Base-by-base conservation (phyloP, 2,113 vertebrate genomes). In the Peromyscus polionotus region DNA sequence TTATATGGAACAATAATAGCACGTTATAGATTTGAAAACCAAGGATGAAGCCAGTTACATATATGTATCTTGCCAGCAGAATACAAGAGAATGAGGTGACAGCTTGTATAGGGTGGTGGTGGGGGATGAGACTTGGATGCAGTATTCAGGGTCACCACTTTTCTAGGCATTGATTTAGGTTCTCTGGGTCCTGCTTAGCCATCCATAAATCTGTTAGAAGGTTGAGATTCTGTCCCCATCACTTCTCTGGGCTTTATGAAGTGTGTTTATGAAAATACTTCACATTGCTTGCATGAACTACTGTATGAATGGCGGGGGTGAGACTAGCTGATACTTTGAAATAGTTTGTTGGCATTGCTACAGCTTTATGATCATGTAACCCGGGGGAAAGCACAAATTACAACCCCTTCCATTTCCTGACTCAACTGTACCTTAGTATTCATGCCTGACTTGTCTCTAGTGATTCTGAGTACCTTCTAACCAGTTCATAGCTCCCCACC, bases 381-480 rank as follows among this genome's bases (percentile, higher is more conserved):
- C 42, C 33, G 83, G 28, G 95, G 42, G n/a, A 79, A 95, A 88
- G 70, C 84, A 54, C 6, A 67, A 67, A 87, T 61, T 87, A 75
- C 31, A 94, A 65, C 14, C 36, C 31, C 8, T 42, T 14, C 33
- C 79, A 19, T 96, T 77, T 93, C 91, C 89, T 5, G 48, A 80
- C 19, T 94, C 81, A 88, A 7, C 84, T 54, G 39, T n/a, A 68
- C 48, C 19, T 93, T 90, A 42, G 14, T 42, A 61, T 96, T 96
- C 48, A 31, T 88, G 51, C 80, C 75, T 88, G 42, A 84, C 85
- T 75, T 77, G 45, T 85, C 65, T 54, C 36, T 28, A 33, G 51
- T 67, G 54, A 94, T 97, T 98, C 90, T 65, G 93, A 97, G 61
- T 45, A 95, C 48, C 77, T 98, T 97, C 91, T 96, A 39, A 36